Evolutionary conservation across 2,113 vertebrate genomes (phyloP), one percentile per base, ranked within the genome.

Genomic region (Myotis lucifugus): DNA sequence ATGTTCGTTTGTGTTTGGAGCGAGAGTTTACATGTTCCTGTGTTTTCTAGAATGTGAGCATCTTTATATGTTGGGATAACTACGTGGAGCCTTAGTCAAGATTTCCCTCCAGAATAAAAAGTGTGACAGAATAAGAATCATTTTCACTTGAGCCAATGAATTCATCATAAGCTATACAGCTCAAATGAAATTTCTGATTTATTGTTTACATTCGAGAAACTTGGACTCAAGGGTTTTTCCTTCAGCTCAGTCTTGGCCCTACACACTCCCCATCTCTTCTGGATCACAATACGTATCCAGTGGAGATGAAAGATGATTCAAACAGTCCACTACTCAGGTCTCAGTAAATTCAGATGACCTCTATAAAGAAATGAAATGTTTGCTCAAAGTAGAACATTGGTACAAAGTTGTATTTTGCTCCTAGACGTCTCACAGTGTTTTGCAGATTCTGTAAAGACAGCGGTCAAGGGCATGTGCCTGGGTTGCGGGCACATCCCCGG

Each of bases 121-220:
- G 8, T 14, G 1, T 9, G 78, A 40, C 1, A 79, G 56, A 90
- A 85, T 37, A 70, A 79, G 18, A 50, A 46, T 91, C 25, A 76
- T 64, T 85, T 74, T 91, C 12, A 66, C 34, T 94, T 37, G 13
- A 81, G n/a, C 70, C 69, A n/a, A 18, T 72, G 59, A 84, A 66
- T 25, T 88, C 32, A 90, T 52, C 34, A 56, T 82, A 72, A 87
- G 6, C 32, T 76, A 23, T 3, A 54, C 15, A 40, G 14, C 12
- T 89, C 66, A 88, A 32, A 42, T 81, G 7, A 21, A 72, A 13
- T 84, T 87, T 92, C 76, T 89, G 61, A 90, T 67, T 72, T 81
- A 56, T 81, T 73, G 4, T 91, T 94, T 95, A 70, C 18, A 46
- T 78, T 48, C 93, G 50, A 85, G 59, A 86, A 93, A 90, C 46